Evolutionary conservation across 2,888 invertebrate species (phyloP).

Genomic region (Bibio marci): DNA sequence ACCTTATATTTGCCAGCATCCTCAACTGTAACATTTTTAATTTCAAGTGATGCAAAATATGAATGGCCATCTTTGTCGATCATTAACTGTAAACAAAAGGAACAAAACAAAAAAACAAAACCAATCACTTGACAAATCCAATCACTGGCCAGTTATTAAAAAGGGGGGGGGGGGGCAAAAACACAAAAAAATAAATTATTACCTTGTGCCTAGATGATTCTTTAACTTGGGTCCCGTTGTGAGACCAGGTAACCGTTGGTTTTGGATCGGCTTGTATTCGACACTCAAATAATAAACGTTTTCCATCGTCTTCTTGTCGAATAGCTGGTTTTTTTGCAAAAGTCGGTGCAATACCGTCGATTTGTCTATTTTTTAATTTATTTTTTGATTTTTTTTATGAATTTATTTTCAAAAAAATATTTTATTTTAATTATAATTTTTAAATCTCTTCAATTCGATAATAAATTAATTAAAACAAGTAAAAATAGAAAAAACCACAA

Average conservation of each 20-base stretch:
- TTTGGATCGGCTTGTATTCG: constrained; percentile 86
- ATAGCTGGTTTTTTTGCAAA: constrained; percentile 96
- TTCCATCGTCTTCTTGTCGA: constrained; percentile 92
- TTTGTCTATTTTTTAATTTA: constrained; percentile 62
- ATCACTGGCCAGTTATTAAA: too few species aligned
- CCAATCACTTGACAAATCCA: too few species aligned
- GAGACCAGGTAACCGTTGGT: constrained; percentile 79
- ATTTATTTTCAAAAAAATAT: background rate
- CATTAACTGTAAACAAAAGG: constrained; percentile 45
- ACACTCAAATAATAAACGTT: constrained; percentile 84
- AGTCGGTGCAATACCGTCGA: constrained; percentile 93
- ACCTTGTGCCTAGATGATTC: constrained; percentile 80
- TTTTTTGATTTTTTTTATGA: constrained; percentile 1
- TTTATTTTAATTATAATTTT: background rate
- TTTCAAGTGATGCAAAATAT: constrained; percentile 83
- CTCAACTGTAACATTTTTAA: constrained; percentile 87
- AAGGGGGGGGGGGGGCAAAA: too few species aligned
- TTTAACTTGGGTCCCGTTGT: constrained; percentile 65
- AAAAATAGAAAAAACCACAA: too few species aligned
- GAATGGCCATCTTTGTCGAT: constrained; percentile 85
- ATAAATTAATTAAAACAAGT: background rate
- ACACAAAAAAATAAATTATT: constrained; percentile 7
- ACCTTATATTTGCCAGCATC: constrained; percentile 96
- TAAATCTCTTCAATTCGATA: too few species aligned
- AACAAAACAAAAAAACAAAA: background rate